phyloP scores from a whole-genome alignment of 2,113 vertebrate species.

The Smithornis capensis region DNA sequence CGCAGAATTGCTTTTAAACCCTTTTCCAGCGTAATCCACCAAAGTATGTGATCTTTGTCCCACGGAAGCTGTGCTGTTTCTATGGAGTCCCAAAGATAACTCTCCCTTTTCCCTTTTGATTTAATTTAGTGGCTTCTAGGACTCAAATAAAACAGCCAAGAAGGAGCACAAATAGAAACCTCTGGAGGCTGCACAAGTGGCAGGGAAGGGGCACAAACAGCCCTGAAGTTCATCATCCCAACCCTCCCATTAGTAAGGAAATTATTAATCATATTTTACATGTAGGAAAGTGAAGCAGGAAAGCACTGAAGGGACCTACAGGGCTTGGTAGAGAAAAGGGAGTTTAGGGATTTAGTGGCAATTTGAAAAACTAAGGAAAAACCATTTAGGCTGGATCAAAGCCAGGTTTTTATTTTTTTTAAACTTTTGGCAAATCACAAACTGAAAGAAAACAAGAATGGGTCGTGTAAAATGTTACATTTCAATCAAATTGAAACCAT shows the following conservation, averaged over 20 bases:
- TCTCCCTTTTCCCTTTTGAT: not conserved
- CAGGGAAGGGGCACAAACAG: not conserved
- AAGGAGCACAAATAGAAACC: not conserved
- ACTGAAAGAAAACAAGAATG: not conserved
- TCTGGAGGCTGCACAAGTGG: not conserved
- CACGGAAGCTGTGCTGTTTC: not conserved
- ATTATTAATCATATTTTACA: not conserved
- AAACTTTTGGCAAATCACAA: not conserved
- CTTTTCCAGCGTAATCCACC: conserved; percentile 18
- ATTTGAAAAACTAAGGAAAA: not conserved
- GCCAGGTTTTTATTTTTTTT: not conserved
- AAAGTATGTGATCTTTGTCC: conserved; percentile 23
- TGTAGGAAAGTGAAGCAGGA: not conserved
- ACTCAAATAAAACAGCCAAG: not conserved
- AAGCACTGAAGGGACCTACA: not conserved
- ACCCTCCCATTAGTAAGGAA: not conserved
- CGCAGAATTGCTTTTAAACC: not conserved
- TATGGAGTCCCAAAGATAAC: not conserved
- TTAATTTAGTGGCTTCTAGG: not conserved
- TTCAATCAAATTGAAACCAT: conserved; percentile 42
- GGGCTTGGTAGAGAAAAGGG: not conserved
- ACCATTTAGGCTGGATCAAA: not conserved
- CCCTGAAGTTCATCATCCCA: not conserved
- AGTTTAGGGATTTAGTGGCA: not conserved
- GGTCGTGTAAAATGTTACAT: not conserved